Evolutionary conservation across 2,888 invertebrate genomes (phyloP).

Genomic region (Dryobota labecula): DNA sequence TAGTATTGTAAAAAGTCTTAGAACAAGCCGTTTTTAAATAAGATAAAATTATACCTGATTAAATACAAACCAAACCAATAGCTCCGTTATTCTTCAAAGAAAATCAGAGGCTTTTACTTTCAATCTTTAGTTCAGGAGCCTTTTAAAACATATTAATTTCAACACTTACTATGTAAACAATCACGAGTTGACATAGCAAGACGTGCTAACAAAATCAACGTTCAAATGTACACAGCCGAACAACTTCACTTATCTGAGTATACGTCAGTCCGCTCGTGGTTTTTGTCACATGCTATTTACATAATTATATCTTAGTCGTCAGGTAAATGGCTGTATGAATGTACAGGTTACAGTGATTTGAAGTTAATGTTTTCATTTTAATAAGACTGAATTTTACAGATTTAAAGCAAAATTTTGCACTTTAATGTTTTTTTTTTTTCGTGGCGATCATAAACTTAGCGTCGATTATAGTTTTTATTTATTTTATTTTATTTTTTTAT

Average conservation of each 20-base stretch:
- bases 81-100: background rate
- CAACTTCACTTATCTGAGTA: slow-evolving; percentile 70
- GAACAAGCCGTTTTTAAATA: no score
- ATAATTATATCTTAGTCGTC: slow-evolving; percentile 56
- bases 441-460: no score
- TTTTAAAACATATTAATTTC: slow-evolving; percentile 40
- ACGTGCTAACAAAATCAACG: slow-evolving; percentile 61
- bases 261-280: slow-evolving; percentile 67
- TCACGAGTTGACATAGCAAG: slow-evolving; percentile 46
- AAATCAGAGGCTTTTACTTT: no score
- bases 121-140: background rate
- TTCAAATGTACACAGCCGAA: slow-evolving; percentile 63
- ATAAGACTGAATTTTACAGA: background rate
- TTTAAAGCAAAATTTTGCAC: background rate
- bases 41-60: no score
- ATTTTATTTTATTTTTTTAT: background rate
- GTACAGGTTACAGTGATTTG: slow-evolving; percentile 33
- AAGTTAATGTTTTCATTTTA: background rate
- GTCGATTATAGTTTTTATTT: background rate
- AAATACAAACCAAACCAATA: background rate
- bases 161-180: slow-evolving; percentile 52
- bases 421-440: background rate
- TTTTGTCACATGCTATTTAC: slow-evolving; percentile 76
- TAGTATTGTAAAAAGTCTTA: background rate
- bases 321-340: slow-evolving; percentile 38